phyloP scores from a whole-genome alignment of 2,888 invertebrate species.

The Standfussiana lucernea region DNA sequence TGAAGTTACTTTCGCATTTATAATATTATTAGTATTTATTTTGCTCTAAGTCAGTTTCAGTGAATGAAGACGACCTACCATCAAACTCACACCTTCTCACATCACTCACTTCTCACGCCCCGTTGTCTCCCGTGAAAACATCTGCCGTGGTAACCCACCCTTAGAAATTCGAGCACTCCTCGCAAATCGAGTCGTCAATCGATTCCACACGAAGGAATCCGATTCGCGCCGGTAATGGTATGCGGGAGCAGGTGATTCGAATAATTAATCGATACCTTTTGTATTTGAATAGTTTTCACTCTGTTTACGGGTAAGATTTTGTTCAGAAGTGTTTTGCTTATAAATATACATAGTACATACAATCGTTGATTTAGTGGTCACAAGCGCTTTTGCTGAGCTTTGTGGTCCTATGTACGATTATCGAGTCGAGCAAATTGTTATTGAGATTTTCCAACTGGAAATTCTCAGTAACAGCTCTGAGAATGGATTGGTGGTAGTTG shows the following conservation, averaged over 20 bases:
- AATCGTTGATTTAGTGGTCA: neutral
- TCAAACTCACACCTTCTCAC: neutral
- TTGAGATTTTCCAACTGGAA: neutral
- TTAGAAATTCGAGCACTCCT: constrained; percentile 25
- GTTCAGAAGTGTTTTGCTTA: neutral
- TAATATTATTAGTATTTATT: neutral
- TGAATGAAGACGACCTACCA: neutral
- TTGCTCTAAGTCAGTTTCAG: neutral
- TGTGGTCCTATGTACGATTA: neutral
- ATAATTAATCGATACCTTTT: constrained; percentile 48
- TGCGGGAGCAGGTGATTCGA: constrained; percentile 56
- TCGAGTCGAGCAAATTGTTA: neutral
- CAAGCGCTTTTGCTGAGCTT: neutral
- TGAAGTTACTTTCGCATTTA: neutral
- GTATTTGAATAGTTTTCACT: constrained; percentile 45
- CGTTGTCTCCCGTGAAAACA: neutral
- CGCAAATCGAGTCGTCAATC: constrained; percentile 38
- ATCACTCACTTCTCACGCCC: neutral
- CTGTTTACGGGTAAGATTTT: neutral
- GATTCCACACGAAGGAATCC: constrained; percentile 41
- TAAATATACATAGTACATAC: neutral
- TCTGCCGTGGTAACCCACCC: neutral
- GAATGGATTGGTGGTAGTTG: too few relatives aligned
- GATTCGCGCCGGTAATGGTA: constrained; percentile 43
- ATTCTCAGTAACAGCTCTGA: neutral